Conservation (phyloP, 2,113 vertebrate genomes). For the Bufo bufo region DNA sequence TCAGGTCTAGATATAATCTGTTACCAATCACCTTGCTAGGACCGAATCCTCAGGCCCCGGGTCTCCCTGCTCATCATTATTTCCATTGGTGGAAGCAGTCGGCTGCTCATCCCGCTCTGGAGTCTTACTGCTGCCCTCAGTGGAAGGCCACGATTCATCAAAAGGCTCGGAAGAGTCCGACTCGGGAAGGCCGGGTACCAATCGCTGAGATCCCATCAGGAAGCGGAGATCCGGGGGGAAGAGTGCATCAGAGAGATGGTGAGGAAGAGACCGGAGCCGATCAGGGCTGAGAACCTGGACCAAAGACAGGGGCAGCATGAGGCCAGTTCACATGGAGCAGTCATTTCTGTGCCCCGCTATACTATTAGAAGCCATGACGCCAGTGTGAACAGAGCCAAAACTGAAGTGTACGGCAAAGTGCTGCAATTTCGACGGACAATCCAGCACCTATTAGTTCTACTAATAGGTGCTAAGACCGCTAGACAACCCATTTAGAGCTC, state of each 20-base stretch:
- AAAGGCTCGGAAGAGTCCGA: conserved; percentile 64
- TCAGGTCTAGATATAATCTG: background rate
- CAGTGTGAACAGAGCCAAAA: too few species aligned
- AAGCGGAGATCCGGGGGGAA: conserved; percentile 51
- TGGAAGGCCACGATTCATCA: conserved; percentile 76
- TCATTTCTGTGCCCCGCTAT: too few species aligned
- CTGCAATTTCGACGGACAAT: too few species aligned
- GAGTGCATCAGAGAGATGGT: background rate
- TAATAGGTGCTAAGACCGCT: too few species aligned
- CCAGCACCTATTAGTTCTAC: too few species aligned
- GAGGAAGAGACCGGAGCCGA: conserved; percentile 44
- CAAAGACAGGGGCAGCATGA: too few species aligned
- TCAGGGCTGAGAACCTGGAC: conserved; percentile 69
- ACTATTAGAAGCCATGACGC: too few species aligned
- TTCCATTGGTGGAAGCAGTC: background rate
- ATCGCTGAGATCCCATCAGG: conserved; percentile 34
- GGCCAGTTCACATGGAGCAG: too few species aligned
- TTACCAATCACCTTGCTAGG: conserved; percentile 71
- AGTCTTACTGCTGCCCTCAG: conserved; percentile 61
- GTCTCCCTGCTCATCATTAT: conserved; percentile 12
- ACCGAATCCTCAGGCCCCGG: conserved; percentile 68
- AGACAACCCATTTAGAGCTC: too few species aligned
- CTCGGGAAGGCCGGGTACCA: conserved; percentile 24
- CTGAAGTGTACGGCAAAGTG: too few species aligned
- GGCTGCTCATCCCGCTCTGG: conserved; percentile 38